Conservation (phyloP, 2,113 vertebrate genomes). For the Brachyhypopomus gauderio region DNA sequence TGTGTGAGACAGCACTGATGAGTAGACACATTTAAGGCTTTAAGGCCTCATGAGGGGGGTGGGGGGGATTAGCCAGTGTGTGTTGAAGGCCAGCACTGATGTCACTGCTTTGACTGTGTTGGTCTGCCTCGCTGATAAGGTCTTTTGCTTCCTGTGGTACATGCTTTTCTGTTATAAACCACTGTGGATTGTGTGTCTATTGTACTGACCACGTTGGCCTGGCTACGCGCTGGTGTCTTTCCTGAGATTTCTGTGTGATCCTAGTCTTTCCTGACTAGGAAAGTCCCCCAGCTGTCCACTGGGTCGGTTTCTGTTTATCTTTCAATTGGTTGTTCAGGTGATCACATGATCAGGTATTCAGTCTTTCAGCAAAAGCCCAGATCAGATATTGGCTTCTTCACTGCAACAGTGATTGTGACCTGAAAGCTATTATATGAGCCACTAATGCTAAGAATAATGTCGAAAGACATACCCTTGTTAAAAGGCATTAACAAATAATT, state of each 20-base stretch:
- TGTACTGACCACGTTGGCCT: neutral
- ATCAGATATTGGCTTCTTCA: neutral
- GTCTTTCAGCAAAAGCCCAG: no score
- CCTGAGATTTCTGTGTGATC: no score
- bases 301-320: neutral
- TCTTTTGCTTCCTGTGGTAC: neutral
- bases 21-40: neutral
- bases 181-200: neutral
- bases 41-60: neutral
- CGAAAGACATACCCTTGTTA: no score
- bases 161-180: neutral
- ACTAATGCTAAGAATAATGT: no score
- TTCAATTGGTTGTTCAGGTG: neutral
- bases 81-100: slow-evolving; percentile 38
- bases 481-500: no score
- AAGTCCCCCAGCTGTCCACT: neutral
- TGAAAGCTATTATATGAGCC: no score
- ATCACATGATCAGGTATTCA: neutral
- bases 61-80: no score
- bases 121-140: neutral
- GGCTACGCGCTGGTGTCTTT: no score
- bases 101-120: slow-evolving; percentile 23
- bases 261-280: neutral
- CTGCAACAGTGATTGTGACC: no score
- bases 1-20: neutral